Evolutionary conservation across 1,140 invertebrate species (phyloP).

Genomic region (Drosophila biarmipes): DNA sequence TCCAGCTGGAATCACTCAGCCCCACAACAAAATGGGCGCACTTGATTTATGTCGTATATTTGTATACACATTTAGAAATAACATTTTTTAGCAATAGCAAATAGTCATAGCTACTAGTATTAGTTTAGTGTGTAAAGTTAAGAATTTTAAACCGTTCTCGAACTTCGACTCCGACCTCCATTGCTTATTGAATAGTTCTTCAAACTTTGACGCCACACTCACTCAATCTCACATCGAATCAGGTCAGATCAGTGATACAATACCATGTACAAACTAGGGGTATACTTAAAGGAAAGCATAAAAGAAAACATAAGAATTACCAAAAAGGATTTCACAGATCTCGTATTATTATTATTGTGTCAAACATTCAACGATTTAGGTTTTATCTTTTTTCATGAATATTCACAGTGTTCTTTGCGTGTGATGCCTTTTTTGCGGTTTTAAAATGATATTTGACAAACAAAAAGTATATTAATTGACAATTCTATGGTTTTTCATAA

Average conservation of each 20-base stretch:
- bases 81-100: slow-evolving; percentile 51
- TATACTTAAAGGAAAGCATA: slow-evolving; percentile 7
- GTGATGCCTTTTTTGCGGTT: slow-evolving; percentile 2
- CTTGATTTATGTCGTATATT: slow-evolving; percentile 44
- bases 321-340: background rate
- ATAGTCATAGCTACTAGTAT: slow-evolving; percentile 51
- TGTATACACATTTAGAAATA: slow-evolving; percentile 62
- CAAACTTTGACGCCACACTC: slow-evolving; percentile 12
- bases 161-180: slow-evolving; percentile 29
- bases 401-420: slow-evolving; percentile 29
- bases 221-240: slow-evolving; percentile 5
- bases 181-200: slow-evolving; percentile 46
- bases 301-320: slow-evolving; percentile 2
- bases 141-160: slow-evolving; percentile 30
- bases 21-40: background rate
- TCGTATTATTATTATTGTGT: slow-evolving; percentile 11
- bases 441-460: slow-evolving; percentile 7
- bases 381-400: slow-evolving; percentile 44
- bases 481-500: slow-evolving; percentile 40
- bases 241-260: slow-evolving; percentile 1
- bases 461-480: slow-evolving; percentile 37
- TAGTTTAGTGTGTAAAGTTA: slow-evolving; percentile 32
- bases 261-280: slow-evolving; percentile 9
- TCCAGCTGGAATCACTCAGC: slow-evolving; percentile 14
- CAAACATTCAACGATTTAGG: slow-evolving; percentile 19